A percentile compares a stretch with the other conserved stretches of the same genome.
phyloP scores from a whole-genome alignment of 1,140 invertebrate species.

The Penaeus indicus region DNA sequence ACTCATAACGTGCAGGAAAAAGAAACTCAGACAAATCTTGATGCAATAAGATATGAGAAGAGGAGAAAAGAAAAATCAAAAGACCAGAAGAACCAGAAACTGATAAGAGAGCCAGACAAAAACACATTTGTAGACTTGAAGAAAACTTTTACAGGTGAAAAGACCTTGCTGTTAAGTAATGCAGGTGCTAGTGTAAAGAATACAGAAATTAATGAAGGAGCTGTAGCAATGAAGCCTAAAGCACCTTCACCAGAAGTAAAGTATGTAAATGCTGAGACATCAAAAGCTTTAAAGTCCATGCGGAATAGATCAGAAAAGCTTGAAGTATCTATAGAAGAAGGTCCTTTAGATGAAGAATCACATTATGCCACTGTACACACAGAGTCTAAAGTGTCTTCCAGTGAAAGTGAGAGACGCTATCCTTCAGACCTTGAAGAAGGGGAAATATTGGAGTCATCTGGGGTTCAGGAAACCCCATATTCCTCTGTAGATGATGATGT shows the following conservation, averaged over 20 bases:
- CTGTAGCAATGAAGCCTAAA: neutral
- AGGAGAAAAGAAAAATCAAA: neutral
- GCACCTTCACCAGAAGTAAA: neutral
- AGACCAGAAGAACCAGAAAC: too few species aligned
- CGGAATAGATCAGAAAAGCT: neutral
- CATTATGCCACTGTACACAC: neutral
- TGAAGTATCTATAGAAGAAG: slow-evolving; percentile 37
- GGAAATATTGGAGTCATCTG: slow-evolving; percentile 11
- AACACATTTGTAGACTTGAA: slow-evolving; percentile 41
- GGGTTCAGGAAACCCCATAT: slow-evolving; percentile 5
- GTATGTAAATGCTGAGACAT: neutral
- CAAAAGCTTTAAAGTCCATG: neutral
- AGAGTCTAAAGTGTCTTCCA: neutral
- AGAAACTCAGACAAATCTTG: slow-evolving; percentile 41
- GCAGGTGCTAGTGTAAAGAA: neutral
- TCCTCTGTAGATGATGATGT: slow-evolving; percentile 13
- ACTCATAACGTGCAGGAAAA: slow-evolving; percentile 21
- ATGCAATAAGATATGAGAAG: neutral
- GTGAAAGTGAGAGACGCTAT: neutral
- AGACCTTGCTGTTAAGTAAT: slow-evolving; percentile 5
- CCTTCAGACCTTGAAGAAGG: slow-evolving; percentile 7
- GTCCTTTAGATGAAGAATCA: slow-evolving; percentile 14
- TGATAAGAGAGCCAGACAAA: neutral
- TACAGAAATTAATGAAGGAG: neutral
- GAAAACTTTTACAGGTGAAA: slow-evolving; percentile 22